Conservation (phyloP, 2,888 invertebrate species). For the Dynastes grantii region DNA sequence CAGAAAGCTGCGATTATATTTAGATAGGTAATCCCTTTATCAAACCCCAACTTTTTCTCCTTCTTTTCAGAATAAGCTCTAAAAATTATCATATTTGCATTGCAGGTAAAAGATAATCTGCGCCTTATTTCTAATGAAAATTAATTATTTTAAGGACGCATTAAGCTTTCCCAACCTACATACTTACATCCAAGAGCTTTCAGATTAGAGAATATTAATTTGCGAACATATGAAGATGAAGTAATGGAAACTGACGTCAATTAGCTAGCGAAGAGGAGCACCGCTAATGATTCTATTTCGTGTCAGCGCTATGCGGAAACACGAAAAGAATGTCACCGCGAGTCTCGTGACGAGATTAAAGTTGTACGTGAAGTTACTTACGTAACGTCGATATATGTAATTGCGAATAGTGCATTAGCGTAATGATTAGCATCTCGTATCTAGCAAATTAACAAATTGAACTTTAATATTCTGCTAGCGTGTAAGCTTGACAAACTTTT, state of each 20-base stretch:
- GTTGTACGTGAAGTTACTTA: background rate
- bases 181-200: too few relatives aligned
- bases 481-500: too few relatives aligned
- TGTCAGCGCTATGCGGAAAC: background rate
- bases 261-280: background rate
- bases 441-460: background rate
- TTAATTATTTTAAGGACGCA: too few relatives aligned
- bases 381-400: background rate
- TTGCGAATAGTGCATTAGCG: background rate
- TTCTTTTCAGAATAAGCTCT: too few relatives aligned
- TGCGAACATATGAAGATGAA: background rate
- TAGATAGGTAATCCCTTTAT: too few relatives aligned
- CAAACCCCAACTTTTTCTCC: too few relatives aligned
- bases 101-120: too few relatives aligned
- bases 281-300: slow-evolving; percentile 9
- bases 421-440: background rate
- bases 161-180: too few relatives aligned
- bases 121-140: too few relatives aligned
- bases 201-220: slow-evolving; percentile 3
- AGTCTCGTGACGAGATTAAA: slow-evolving; percentile 6
- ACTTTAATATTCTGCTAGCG: too few relatives aligned
- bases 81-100: too few relatives aligned
- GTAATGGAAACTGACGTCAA: slow-evolving; percentile 6
- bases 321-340: slow-evolving; percentile 8
- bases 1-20: too few relatives aligned